A percentile compares a stretch with the other conserved stretches of the same genome.
Conservation (phyloP, 2,797 vertebrate genomes). For the Mycteria americana region DNA sequence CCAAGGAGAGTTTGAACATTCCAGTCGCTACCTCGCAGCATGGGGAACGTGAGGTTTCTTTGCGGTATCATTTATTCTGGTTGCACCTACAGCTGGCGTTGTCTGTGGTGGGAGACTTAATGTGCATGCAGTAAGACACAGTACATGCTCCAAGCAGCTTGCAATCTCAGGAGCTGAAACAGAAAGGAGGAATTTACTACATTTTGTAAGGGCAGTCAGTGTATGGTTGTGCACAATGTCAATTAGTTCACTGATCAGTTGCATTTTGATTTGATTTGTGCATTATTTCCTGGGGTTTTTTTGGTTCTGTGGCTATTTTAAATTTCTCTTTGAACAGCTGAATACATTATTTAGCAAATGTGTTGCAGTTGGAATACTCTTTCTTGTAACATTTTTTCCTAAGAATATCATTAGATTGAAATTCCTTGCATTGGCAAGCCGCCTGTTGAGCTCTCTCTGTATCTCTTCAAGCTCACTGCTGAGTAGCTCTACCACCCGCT, state of each 20-base stretch:
- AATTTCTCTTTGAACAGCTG: slow-evolving; percentile 20
- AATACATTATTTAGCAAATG: slow-evolving; percentile 39
- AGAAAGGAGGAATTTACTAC: neutral
- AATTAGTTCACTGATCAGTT: neutral
- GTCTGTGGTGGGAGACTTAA: neutral
- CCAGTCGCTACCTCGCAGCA: neutral
- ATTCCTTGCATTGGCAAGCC: neutral
- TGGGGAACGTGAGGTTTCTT: neutral
- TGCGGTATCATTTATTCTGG: neutral
- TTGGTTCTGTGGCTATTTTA: neutral
- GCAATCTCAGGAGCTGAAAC: neutral
- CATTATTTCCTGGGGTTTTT: neutral
- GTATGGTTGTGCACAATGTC: neutral
- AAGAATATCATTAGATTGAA: neutral
- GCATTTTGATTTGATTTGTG: neutral
- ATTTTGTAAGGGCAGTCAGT: neutral
- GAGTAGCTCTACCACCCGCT: neutral
- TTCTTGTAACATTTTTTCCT: slow-evolving; percentile 26
- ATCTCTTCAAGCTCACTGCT: neutral
- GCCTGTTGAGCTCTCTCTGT: neutral
- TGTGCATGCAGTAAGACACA: neutral
- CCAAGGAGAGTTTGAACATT: neutral
- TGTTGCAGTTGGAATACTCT: neutral
- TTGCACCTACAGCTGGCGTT: neutral
- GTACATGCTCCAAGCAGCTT: neutral